Evolutionary conservation across 1,140 invertebrate genomes (phyloP).

Genomic region (Trialeurodes vaporariorum): DNA sequence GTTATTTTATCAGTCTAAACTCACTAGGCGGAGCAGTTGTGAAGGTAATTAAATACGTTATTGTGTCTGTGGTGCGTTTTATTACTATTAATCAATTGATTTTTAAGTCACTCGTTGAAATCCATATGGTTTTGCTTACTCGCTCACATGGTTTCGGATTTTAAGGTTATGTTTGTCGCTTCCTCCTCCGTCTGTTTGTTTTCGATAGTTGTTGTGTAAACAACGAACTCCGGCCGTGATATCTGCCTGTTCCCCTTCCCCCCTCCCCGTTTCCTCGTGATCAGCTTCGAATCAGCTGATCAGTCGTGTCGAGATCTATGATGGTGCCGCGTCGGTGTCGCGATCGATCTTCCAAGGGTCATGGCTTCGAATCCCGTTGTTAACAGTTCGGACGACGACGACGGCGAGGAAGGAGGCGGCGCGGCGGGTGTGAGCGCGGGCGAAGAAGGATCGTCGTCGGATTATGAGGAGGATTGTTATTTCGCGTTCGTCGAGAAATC

Average conservation of each 20-base stretch:
- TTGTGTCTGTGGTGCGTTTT: too few relatives aligned
- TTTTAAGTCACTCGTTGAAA: too few relatives aligned
- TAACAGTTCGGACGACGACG: neutral
- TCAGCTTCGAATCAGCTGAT: too few relatives aligned
- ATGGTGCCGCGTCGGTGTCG: slow-evolving; percentile 13
- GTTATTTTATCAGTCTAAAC: too few relatives aligned
- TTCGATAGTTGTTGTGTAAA: neutral
- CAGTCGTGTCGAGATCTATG: neutral
- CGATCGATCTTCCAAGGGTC: neutral
- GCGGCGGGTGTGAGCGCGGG: slow-evolving; percentile 11
- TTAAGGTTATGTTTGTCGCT: too few relatives aligned
- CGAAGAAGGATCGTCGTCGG: slow-evolving; percentile 11
- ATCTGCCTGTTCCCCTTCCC: neutral
- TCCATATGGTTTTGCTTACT: too few relatives aligned
- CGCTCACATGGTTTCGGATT: too few relatives aligned
- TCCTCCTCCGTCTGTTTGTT: too few relatives aligned
- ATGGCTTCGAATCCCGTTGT: neutral
- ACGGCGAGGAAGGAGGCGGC: slow-evolving; percentile 22
- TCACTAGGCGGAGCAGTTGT: too few relatives aligned
- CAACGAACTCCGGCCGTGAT: neutral
- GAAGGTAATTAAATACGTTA: too few relatives aligned
- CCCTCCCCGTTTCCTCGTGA: neutral
- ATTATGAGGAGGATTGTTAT: slow-evolving; percentile 12
- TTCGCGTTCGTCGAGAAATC: slow-evolving; percentile 19
- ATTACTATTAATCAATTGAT: too few relatives aligned